Conservation (phyloP, 2,888 invertebrate species). For the Sesia apiformis region DNA sequence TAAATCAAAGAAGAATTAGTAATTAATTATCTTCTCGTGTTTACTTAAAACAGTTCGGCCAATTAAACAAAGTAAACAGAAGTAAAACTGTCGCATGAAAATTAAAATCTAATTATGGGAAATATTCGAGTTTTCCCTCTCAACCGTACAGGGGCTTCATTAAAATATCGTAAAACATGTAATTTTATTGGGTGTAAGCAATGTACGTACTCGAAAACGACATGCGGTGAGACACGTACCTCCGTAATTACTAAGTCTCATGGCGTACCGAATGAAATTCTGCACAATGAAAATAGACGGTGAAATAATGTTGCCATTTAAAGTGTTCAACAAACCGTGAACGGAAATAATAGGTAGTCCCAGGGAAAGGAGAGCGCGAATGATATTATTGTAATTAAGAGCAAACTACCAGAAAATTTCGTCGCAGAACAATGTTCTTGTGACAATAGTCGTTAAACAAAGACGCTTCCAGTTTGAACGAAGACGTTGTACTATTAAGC, state of each 20-base stretch:
- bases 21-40: too few relatives aligned
- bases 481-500: constrained; percentile 22
- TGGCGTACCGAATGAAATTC: constrained; percentile 33
- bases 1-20: too few relatives aligned
- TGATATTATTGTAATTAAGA: constrained; percentile 54
- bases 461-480: constrained; percentile 19
- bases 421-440: constrained; percentile 42
- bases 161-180: constrained; percentile 31
- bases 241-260: constrained; percentile 13
- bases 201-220: constrained; percentile 19
- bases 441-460: constrained; percentile 34
- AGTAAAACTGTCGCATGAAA: constrained; percentile 8
- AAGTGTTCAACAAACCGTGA: constrained; percentile 51
- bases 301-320: constrained; percentile 46
- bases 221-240: constrained; percentile 20
- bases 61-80: neutral
- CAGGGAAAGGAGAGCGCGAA: constrained; percentile 29
- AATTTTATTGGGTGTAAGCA: constrained; percentile 25
- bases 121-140: constrained; percentile 21
- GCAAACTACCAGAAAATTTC: constrained; percentile 49
- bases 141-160: constrained; percentile 24
- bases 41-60: too few relatives aligned
- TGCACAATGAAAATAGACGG: constrained; percentile 40
- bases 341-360: constrained; percentile 43
- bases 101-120: constrained; percentile 39